Base-by-base conservation (phyloP, 1,140 invertebrate species). In the Orchestia grillus region DNA sequence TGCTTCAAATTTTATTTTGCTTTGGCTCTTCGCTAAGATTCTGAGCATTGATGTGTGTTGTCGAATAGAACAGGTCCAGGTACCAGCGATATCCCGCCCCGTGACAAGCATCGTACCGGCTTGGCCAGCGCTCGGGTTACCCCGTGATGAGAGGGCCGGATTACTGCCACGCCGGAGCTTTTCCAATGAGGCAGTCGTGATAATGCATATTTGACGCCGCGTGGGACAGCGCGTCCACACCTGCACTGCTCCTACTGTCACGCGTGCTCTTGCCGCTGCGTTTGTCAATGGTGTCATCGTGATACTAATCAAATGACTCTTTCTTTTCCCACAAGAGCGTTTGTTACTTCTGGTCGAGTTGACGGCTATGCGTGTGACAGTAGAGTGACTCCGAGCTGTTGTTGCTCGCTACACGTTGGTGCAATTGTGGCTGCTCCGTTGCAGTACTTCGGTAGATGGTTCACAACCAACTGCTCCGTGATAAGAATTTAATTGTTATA, bases 181-280 rank as follows among this genome's bases (percentile, higher is more conserved):
- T 42, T 90, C 88, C n/a, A 90, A 43, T 90, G 88, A 90, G 42
- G 88, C n/a, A 42, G 88, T 44, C 88, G 88, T 90, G 88, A 90
- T 90, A 41, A 44, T 41, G 88, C 88, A 42, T 42, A 43, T 90
- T 90, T 90, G n/a, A 3, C 36, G 62, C 28, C 36, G 28, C 62
- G 28, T 77, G 62, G 28, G 62, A 77, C 62, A 36, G 62, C 28
- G 47, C 47, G 47, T 53, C 47, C 47, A 19, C 47, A 23, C 62
- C 62, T 77, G 62, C 28, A 3, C 62, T 77, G 62, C 62, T 77
- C 62, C 19, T 53, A 19, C 47, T 53, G 47, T 19, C 19, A 6
- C 47, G 6, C 19, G 6, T 53, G 19, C 19, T 6, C 6, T 53
- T 53, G 47, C 47, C 19, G 47, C 47, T 53, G 47, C 62, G 28